Percentiles rank a stretch among this genome's conserved stretches.
Evolutionary conservation across 2,888 invertebrate species (phyloP).

Genomic region (Calameuta pallipes): DNA sequence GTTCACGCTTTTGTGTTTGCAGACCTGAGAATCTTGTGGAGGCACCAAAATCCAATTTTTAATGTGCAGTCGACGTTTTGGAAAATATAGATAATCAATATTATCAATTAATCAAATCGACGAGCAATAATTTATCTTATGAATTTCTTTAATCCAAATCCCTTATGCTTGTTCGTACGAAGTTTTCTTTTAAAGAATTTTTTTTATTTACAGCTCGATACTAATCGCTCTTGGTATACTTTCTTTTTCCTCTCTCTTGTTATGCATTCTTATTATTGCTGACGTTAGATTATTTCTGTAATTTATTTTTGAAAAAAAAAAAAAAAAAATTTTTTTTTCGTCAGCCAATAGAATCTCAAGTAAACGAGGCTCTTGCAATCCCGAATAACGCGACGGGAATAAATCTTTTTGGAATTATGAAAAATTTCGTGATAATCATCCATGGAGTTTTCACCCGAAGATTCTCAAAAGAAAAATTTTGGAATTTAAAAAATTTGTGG

Average conservation of each 20-base stretch:
- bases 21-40: not conserved
- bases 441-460: too few relatives aligned
- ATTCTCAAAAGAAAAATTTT: not conserved
- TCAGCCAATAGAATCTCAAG: not conserved
- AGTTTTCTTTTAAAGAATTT: not conserved
- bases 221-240: not conserved
- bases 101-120: not conserved
- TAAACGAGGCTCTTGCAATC: not conserved
- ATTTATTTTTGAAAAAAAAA: not conserved
- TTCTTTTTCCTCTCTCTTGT: not conserved
- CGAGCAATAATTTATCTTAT: too few relatives aligned
- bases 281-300: not conserved
- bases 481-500: not conserved
- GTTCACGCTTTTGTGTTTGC: not conserved
- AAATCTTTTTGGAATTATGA: not conserved
- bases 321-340: not conserved
- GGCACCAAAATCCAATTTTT: not conserved
- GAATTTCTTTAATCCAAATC: not conserved
- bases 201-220: not conserved
- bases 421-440: not conserved
- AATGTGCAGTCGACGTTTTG: not conserved
- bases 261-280: not conserved
- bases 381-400: not conserved
- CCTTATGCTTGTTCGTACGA: not conserved
- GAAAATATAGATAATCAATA: not conserved